Base-by-base conservation (phyloP, 2,888 invertebrate genomes). In the Phortica magna region DNA sequence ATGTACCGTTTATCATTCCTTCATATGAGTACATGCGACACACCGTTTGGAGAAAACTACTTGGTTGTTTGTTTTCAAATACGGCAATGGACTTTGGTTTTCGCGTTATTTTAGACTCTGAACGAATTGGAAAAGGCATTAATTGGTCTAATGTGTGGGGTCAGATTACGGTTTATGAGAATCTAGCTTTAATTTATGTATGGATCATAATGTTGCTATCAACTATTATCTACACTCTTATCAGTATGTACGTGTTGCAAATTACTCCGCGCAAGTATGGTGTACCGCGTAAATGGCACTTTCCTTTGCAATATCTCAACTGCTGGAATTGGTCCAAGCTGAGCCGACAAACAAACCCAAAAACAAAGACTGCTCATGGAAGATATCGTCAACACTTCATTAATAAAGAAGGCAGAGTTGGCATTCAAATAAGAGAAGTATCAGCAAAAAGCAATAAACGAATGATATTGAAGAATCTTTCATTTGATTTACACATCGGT, bases 261-360 rank as follows among this genome's bases (percentile, higher is more conserved):
- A 94, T 98, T 6, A 93, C 94, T 78, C 98, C 98, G 0, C 97
- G 97, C 12, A 95, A 96, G 14, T 96, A 94, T 89, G 97, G 97
- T 2, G 94, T 97, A 0, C 95, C 96, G 0, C 94, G 94, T 80
- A 94, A 94, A 7, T 97, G 96, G 94, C 94, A 97, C 87, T 98
- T 96, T 89, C 94, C 94, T 0, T 93, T 96, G n/a, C 12, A 31
- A 9, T 65, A 9, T 9, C 14, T 31, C 17, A 41, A 12, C 7
- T 7, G 42, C 14, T 42, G 65, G 14, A 5, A 22, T 9, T 22
- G 17, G 0, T 61, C 12, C 61, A 61, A 5, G 0, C 55, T 14
- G 17, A 9, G 55, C 17, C 9, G n/a, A 55, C 14, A 55, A 55
- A 61, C 1, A 10, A 67, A 67, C 41, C 59, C n/a, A 93, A 93